Evolutionary conservation across 2,797 vertebrate genomes (phyloP), one percentile per base, ranked within the genome.

Genomic region (Trichosurus vulpecula): DNA sequence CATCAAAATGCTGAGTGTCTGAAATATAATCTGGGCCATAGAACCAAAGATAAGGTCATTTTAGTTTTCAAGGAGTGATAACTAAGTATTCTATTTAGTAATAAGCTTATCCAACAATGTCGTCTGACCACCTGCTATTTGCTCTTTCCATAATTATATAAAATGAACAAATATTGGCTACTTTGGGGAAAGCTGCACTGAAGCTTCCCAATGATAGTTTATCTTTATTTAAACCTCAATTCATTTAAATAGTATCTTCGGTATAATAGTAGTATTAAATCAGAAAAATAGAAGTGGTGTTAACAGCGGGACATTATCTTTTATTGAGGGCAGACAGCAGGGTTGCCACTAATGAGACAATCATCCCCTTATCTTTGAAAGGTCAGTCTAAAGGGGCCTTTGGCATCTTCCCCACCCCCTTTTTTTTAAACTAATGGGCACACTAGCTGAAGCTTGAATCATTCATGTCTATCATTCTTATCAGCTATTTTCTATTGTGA

Each of bases 251-350:
- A 98, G 61, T 96, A 98, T 98, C 96, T 98, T 96, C 96, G 96
- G 96, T 96, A 97, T 98, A 98, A 98, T 98, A 97, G 98, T 92
- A 41, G 96, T 0, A n/a, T 98, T 99, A 98, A 98, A 98, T 98
- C 98, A 98, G 95, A 98, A 97, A 97, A 98, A 97, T 91, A 66
- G 96, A 98, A 98, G 98, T 91, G 96, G 92, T 47, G 92, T 97
- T 98, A 98, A 98, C 98, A 98, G 98, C 98, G 96, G 98, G 98
- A 98, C 98, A 98, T 98, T 99, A 98, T 98, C 97, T 98, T 98
- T 98, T 98, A 98, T 98, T 98, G 98, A 98, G 98, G 98, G 96
- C 98, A 98, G 98, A 94, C 98, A 98, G 98, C 98, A 97, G 98
- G 98, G 98, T 95, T 98, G 98, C 98, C 98, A 97, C 97, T 99